phyloP scores from a whole-genome alignment of 2,113 vertebrate genomes.

The human region GRCh38 chr17:11497501-11498000 shows the following conservation, averaged over 20 bases:
- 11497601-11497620: background rate
- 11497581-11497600: background rate
- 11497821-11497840: background rate
- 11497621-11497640: background rate
- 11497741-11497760: background rate
- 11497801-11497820: too few relatives aligned
- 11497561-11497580: background rate
- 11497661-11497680: background rate
- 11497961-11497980: background rate
- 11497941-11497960: background rate
- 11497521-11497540: background rate
- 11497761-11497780: too few relatives aligned
- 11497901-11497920: background rate
- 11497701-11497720: background rate
- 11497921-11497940: background rate
- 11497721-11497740: too few relatives aligned
- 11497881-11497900: too few relatives aligned
- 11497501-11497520: background rate
- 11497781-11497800: background rate
- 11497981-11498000: background rate
- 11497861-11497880: background rate
- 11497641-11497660: background rate
- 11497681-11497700: background rate
- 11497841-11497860: accelerated
- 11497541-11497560: background rate